Conservation (phyloP, 1,140 invertebrate genomes). For the Philaenus spumarius region DNA sequence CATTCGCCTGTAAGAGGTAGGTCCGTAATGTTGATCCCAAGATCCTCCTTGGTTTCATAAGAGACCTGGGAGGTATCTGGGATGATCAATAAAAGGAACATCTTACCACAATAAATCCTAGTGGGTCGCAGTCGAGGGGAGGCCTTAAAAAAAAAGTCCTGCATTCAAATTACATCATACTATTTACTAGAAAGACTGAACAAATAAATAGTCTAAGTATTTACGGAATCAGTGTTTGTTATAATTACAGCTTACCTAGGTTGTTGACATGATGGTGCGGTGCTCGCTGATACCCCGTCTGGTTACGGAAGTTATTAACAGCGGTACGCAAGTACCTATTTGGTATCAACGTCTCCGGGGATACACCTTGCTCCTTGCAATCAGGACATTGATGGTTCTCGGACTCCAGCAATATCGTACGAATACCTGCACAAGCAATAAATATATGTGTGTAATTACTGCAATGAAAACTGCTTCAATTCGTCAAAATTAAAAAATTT, state of each 20-base stretch:
- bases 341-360: conserved; percentile 86
- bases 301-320: conserved; percentile 82
- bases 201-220: neutral
- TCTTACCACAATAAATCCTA: too few species aligned
- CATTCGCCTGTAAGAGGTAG: too few species aligned
- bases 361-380: conserved; percentile 87
- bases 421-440: conserved; percentile 59
- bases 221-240: conserved; percentile 7
- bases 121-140: too few species aligned
- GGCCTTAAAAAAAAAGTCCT: too few species aligned
- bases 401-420: conserved; percentile 79
- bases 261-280: neutral
- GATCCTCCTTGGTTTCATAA: too few species aligned
- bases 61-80: too few species aligned
- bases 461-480: too few species aligned
- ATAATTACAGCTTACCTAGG: neutral
- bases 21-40: too few species aligned
- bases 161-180: too few species aligned
- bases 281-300: conserved; percentile 65
- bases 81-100: too few species aligned
- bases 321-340: conserved; percentile 85
- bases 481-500: too few species aligned
- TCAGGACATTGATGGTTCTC: conserved; percentile 92
- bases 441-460: too few species aligned
- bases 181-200: neutral